phyloP scores from a whole-genome alignment of 1,140 invertebrate species.

The Halyomorpha halys region DNA sequence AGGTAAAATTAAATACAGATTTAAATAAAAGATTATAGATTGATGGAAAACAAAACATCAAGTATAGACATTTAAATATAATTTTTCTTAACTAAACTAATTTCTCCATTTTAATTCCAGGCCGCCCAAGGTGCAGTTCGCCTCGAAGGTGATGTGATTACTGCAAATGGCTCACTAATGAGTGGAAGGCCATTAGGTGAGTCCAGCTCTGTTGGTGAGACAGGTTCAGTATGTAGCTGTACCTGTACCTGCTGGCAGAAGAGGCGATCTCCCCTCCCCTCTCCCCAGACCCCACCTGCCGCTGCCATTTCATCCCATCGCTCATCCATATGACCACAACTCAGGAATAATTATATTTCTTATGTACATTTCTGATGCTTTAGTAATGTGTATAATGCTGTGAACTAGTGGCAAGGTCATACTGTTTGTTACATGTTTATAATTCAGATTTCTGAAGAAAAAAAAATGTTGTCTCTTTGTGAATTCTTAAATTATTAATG shows the following conservation, averaged over 20 bases:
- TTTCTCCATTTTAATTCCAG: slow-evolving; percentile 38
- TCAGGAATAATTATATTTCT: slow-evolving; percentile 10
- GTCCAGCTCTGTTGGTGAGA: slow-evolving; percentile 51
- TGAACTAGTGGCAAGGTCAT: slow-evolving; percentile 1
- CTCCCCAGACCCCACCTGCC: slow-evolving; percentile 33
- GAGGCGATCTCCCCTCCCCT: slow-evolving; percentile 41
- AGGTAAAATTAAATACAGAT: no score
- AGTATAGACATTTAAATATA: no score
- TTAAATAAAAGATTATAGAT: no score
- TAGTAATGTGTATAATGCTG: slow-evolving; percentile 12
- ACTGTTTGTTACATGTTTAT: slow-evolving; percentile 3
- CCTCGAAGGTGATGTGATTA: slow-evolving; percentile 91
- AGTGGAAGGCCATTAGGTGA: slow-evolving; percentile 52
- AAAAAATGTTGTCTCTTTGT: no score
- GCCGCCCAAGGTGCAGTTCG: slow-evolving; percentile 75
- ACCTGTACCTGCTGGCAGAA: slow-evolving; percentile 45
- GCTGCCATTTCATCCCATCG: slow-evolving; percentile 35
- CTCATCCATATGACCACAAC: slow-evolving; percentile 45
- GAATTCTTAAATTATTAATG: no score
- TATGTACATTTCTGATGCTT: slow-evolving; percentile 15
- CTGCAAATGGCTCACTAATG: slow-evolving; percentile 71
- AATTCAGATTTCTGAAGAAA: no score
- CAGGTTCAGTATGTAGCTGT: slow-evolving; percentile 69
- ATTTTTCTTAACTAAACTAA: no score
- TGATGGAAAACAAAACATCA: no score